Evolutionary conservation across 2,888 invertebrate genomes (phyloP), one percentile per base, ranked within the genome.

Genomic region (Ochlodes sylvanus): DNA sequence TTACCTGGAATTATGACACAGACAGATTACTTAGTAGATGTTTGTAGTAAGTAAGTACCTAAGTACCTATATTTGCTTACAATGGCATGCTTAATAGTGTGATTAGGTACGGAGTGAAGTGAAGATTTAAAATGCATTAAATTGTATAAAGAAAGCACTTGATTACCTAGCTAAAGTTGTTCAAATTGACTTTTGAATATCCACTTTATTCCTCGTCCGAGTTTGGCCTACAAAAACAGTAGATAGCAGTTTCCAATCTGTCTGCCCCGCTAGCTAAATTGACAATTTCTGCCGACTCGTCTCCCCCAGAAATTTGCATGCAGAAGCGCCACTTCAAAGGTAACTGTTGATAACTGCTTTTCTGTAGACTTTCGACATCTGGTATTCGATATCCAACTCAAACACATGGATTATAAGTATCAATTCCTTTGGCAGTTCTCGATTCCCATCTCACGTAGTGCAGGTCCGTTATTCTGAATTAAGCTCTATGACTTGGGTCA

Each of bases 301-400:
- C 77, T 77, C 76, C 77, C 80, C 78, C 76, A 77, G 75, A 83
- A 83, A 92, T 92, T 92, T 92, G 91, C 90, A 92, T 92, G 93
- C 93, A 91, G 93, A 92, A 92, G 93, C 90, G 89, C 90, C 88
- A 90, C 89, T 92, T 91, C 93, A 92, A 93, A 93, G 90, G 88
- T 85, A 88, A 86, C 87, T 80, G 84, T 86, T 88, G 80, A 81
- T 83, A 88, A 88, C 86, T 85, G 84, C 83, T 84, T 85, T 83
- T 76, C 77, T 80, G 78, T 76, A 75, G 73, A 74, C 70, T 70
- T 75, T 74, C 69, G 71, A 14, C 41, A 71, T 52, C 21, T 44
- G 10, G 2, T 68, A 63, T 27, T 15, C 14, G 4, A 79, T 74
- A 71, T 47, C 68, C 21, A 27, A 66, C 76, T 27, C 42, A 42